Evolutionary conservation across 1,140 invertebrate species (phyloP).

Genomic region (Drosophila serrata): DNA sequence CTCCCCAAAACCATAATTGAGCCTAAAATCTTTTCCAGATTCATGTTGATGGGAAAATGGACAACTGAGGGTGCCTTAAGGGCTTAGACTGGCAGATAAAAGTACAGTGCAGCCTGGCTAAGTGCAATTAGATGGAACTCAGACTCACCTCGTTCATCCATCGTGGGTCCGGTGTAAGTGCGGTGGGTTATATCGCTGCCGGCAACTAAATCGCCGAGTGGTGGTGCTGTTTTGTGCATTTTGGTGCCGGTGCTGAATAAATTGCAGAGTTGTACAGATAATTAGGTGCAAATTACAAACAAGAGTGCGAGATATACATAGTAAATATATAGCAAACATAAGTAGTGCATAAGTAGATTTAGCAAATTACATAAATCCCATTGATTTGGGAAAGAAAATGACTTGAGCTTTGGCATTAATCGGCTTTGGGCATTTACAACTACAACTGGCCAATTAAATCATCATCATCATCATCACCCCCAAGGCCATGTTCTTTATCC

Average conservation of each 20-base stretch:
- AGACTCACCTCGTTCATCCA: slow-evolving; percentile 82
- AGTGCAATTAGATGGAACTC: slow-evolving; percentile 24
- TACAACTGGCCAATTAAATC: slow-evolving; percentile 37
- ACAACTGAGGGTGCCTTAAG: slow-evolving; percentile 3
- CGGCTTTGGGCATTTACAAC: slow-evolving; percentile 64
- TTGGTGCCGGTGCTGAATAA: slow-evolving; percentile 78
- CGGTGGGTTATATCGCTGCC: slow-evolving; percentile 83
- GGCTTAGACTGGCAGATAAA: neutral
- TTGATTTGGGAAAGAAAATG: slow-evolving; percentile 53
- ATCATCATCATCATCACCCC: neutral
- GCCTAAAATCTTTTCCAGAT: slow-evolving; percentile 13
- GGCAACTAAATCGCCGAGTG: slow-evolving; percentile 74
- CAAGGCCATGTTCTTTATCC: slow-evolving; percentile 8
- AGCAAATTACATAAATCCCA: slow-evolving; percentile 42
- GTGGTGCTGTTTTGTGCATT: slow-evolving; percentile 76
- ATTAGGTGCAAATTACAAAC: slow-evolving; percentile 60
- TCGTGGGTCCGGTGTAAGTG: slow-evolving; percentile 69
- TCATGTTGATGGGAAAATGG: slow-evolving; percentile 14
- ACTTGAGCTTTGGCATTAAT: slow-evolving; percentile 59
- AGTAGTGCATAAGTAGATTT: slow-evolving; percentile 42
- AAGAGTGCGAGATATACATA: slow-evolving; percentile 9
- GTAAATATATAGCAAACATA: neutral
- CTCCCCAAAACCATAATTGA: neutral
- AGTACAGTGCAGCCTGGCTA: slow-evolving; percentile 29
- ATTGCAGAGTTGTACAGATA: slow-evolving; percentile 54